These are phyloP conservation scores for Opisthocomus hoazin DNA, from an alignment of 2,113 vertebrate species.

Conservation along the genomic window DNA sequence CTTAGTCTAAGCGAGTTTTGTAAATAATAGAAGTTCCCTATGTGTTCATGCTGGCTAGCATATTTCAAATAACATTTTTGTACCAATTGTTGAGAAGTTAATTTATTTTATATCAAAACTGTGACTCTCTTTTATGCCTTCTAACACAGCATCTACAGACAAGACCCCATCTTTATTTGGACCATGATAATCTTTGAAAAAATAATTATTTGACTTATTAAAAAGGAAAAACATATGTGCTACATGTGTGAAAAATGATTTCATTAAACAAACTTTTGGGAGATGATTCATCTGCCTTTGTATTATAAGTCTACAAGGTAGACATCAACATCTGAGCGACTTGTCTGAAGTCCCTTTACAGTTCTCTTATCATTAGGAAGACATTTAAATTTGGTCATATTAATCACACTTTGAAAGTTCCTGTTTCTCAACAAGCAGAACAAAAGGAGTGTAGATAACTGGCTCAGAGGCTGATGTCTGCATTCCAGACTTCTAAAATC, in stretches of 20 bases:
- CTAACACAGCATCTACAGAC: neutral
- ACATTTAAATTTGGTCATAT: neutral
- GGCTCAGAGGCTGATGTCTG: neutral
- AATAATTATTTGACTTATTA: neutral
- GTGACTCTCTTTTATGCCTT: neutral
- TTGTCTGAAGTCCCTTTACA: neutral
- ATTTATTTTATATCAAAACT: neutral
- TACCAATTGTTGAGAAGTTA: neutral
- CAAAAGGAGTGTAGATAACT: neutral
- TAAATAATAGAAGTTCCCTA: neutral
- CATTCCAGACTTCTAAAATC: neutral
- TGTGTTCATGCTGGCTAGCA: neutral
- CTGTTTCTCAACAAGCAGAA: neutral
- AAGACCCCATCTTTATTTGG: neutral
- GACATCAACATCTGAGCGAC: neutral
- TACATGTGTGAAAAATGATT: neutral
- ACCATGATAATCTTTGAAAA: neutral
- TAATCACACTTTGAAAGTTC: neutral
- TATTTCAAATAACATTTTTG: neutral
- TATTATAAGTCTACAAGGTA: neutral
- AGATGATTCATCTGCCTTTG: neutral
- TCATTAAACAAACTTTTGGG: neutral
- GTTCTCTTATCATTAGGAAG: neutral
- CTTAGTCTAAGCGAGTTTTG: neutral
- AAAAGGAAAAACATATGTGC: neutral